Percentiles rank a stretch among this genome's conserved stretches.
Conservation (phyloP, 1,140 invertebrate genomes). For the Orchestia grillus region DNA sequence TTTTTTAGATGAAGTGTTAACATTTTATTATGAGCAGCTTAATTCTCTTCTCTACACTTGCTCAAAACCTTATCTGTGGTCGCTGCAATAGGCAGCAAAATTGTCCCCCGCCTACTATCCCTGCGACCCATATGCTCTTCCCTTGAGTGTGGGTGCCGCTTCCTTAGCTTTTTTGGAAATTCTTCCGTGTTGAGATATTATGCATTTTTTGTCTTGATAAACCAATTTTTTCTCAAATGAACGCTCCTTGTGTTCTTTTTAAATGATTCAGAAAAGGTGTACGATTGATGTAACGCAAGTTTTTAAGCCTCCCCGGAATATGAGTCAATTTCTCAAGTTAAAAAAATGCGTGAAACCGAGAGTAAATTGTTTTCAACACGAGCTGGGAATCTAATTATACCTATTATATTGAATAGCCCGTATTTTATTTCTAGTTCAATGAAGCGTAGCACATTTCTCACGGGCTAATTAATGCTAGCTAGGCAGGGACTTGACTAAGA, state of each 20-base stretch:
- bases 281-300: background rate
- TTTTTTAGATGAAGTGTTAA: background rate
- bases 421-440: slow-evolving; percentile 14
- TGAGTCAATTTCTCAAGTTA: background rate
- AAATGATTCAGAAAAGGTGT: background rate
- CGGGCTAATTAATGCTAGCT: background rate
- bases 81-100: background rate
- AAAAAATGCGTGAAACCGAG: background rate
- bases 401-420: background rate
- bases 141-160: background rate
- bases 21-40: background rate
- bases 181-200: background rate
- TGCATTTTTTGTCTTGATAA: background rate
- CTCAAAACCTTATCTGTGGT: background rate
- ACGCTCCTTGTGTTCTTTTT: background rate
- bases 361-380: background rate
- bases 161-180: background rate
- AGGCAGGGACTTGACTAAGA: background rate
- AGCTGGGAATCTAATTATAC: background rate
- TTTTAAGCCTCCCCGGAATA: background rate
- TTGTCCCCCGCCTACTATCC: background rate
- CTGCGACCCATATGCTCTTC: background rate
- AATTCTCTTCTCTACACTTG: background rate
- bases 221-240: background rate
- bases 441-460: slow-evolving; percentile 48